Evolutionary conservation across 2,888 invertebrate genomes (phyloP), one percentile per base, ranked within the genome.

Genomic region (Mythimna pallens): DNA sequence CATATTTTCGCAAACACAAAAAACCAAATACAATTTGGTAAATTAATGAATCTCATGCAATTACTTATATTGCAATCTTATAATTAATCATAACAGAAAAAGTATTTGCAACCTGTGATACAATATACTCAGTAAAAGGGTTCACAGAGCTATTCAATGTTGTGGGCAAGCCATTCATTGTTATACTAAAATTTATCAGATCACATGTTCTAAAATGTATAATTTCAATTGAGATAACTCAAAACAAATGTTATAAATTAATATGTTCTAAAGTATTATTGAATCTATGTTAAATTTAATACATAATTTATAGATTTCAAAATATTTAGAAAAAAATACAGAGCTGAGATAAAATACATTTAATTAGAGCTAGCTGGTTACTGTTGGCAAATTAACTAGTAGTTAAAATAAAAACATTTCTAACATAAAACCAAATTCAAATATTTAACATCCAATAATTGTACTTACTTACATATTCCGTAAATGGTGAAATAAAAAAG

Each of bases 31-130:
- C 20, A 55, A 62, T 74, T 82, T 75, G 76, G 64, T 69, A 65
- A 57, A 22, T 57, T 55, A 66, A 76, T 65, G 85, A 86, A 86
- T 86, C 86, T 86, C 86, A 69, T 76, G 55, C 62, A 72, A 36
- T 75, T 65, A 59, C 73, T 71, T 70, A 59, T 75, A 68, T 52
- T 62, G 68, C 65, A 57, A n/a, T n/a, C n/a, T n/a, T n/a, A n/a
- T n/a, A n/a, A n/a, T n/a, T 68, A 43, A 69, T 58, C 7, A 73
- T 74, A 66, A 71, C 57, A 71, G 58, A 71, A 59, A 64, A 63
- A 8, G 64, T 78, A 17, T 80, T 64, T 76, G 64, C 54, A 67
- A 63, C 59, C 75, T 84, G 86, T 85, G 86, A 86, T 84, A 81
- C 58, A 70, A 55, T 70, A 72, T 70, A 81, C 76, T 82, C 81